Evolutionary conservation across 2,113 vertebrate genomes (phyloP).

Genomic region (Orthonyx spaldingii): DNA sequence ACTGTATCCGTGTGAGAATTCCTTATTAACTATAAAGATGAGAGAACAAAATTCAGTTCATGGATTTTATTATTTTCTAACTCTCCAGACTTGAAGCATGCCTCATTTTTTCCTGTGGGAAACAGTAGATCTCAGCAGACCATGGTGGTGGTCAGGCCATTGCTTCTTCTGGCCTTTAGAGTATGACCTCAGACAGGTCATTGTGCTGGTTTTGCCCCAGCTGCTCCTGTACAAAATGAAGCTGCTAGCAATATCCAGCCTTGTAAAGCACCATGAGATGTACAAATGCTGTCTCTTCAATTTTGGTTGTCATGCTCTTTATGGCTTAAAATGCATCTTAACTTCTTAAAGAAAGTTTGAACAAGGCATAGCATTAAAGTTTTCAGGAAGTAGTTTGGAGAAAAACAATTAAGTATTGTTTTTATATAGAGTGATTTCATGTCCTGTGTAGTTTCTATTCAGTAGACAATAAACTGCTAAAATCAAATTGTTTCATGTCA

Average conservation of each 20-base stretch:
- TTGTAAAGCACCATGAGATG: not conserved
- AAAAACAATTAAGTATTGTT: not conserved
- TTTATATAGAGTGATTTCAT: not conserved
- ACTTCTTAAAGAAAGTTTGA: not conserved
- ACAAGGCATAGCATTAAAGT: not conserved
- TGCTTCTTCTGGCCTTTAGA: not conserved
- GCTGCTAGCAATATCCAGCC: not conserved
- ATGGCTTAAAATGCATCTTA: not conserved
- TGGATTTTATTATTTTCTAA: rapidly evolving
- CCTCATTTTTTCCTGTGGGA: not conserved
- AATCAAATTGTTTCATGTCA: not conserved
- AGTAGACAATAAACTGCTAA: not conserved
- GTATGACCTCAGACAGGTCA: not conserved
- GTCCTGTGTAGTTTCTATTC: not conserved
- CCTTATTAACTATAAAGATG: not conserved
- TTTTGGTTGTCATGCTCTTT: not conserved
- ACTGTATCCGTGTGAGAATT: rapidly evolving
- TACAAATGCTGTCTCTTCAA: not conserved
- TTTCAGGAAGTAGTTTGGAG: not conserved
- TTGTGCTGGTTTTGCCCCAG: not conserved
- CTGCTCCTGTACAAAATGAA: not conserved
- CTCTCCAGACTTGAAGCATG: not conserved
- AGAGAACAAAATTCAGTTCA: not conserved
- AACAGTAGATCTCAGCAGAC: not conserved
- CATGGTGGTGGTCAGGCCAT: not conserved